phyloP scores from a whole-genome alignment of 1,140 invertebrate genomes.

The Drosophila micromelanica region DNA sequence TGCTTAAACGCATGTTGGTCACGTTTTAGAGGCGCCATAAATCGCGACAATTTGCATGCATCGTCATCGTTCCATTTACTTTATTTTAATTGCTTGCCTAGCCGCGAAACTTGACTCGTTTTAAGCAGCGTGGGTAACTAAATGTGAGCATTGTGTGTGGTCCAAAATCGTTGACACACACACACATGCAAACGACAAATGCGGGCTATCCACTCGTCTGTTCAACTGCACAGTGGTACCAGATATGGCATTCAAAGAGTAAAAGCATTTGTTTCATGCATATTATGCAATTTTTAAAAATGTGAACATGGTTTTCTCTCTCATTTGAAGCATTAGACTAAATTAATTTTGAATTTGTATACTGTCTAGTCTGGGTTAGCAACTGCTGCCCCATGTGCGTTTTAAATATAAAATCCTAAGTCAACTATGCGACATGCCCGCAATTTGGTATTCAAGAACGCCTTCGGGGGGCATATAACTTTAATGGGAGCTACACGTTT shows the following conservation, averaged over 20 bases:
- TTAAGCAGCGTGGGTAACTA: slow-evolving; percentile 40
- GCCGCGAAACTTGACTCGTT: slow-evolving; percentile 46
- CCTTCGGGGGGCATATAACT: slow-evolving; percentile 60
- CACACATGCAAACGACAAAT: background rate
- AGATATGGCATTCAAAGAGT: background rate
- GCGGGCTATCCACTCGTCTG: background rate
- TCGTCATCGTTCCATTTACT: slow-evolving; percentile 56
- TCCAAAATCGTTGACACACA: slow-evolving; percentile 1
- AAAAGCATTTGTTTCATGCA: too few relatives aligned
- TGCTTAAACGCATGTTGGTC: slow-evolving; percentile 66
- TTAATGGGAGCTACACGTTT: slow-evolving; percentile 76
- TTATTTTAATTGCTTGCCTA: slow-evolving; percentile 63
- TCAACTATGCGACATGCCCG: slow-evolving; percentile 14
- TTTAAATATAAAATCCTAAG: slow-evolving; percentile 3
- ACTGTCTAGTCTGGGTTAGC: background rate
- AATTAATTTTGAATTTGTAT: background rate
- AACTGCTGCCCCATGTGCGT: background rate
- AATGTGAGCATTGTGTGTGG: slow-evolving; percentile 41
- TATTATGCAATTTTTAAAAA: background rate
- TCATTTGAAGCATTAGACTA: background rate
- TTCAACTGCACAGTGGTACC: too few relatives aligned
- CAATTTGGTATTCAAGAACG: slow-evolving; percentile 67
- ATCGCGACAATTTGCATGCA: slow-evolving; percentile 71
- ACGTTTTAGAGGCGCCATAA: slow-evolving; percentile 77
- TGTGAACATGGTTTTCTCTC: too few relatives aligned